Evolutionary conservation across 2,113 vertebrate species (phyloP).

Genomic region (Semnornis frantzii): DNA sequence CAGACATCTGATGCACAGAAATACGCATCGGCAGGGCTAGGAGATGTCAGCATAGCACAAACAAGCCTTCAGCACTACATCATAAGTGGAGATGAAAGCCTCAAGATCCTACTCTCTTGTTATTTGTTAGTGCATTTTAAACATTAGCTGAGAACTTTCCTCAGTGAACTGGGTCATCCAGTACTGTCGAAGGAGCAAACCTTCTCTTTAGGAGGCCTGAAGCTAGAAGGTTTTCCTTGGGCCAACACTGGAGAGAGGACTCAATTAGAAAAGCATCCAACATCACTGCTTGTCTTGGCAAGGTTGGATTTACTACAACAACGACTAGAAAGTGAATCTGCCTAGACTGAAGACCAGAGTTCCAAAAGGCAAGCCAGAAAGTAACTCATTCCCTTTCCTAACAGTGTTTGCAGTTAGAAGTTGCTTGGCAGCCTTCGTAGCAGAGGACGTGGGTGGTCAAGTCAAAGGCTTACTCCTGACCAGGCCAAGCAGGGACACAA

Average conservation of each 20-base stretch:
- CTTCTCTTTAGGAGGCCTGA: background rate
- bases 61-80: background rate
- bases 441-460: conserved; percentile 38
- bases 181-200: background rate
- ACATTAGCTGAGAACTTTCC: background rate
- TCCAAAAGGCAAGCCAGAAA: conserved; percentile 39
- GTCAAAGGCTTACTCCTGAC: background rate
- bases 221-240: background rate
- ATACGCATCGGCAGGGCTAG: background rate
- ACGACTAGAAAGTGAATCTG: conserved; percentile 27
- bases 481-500: background rate
- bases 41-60: background rate
- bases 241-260: background rate
- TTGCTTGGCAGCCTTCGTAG: background rate
- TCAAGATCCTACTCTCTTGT: background rate
- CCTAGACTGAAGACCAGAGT: background rate
- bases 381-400: background rate
- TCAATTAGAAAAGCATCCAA: background rate
- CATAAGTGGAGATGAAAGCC: background rate
- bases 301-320: background rate
- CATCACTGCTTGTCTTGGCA: background rate
- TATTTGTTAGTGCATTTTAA: background rate
- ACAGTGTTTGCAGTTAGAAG: conserved; percentile 40
- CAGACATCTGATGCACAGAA: background rate
- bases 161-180: background rate